phyloP scores from a whole-genome alignment of 2,888 invertebrate genomes.

The Boloria euphrosyne region DNA sequence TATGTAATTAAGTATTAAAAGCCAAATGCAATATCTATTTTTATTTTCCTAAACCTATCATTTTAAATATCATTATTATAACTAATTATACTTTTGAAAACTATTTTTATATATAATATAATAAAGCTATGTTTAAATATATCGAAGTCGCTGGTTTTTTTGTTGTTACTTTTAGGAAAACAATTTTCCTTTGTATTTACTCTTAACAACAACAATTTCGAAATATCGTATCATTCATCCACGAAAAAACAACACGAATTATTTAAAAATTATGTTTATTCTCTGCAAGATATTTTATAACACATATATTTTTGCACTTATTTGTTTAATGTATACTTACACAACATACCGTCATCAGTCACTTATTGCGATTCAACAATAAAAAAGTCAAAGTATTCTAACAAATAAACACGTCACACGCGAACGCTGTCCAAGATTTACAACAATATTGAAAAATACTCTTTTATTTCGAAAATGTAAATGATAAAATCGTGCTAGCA shows the following conservation, averaged over 20 bases:
- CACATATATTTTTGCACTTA: conserved; percentile 57
- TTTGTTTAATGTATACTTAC: conserved; percentile 47
- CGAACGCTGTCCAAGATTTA: conserved; percentile 26
- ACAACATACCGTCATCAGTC: conserved; percentile 49
- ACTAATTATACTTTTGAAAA: conserved; percentile 1
- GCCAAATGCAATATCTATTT: conserved; percentile 66
- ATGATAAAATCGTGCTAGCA: conserved; percentile 34
- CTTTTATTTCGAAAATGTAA: conserved; percentile 32
- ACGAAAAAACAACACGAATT: conserved; percentile 43
- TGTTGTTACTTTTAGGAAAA: background rate
- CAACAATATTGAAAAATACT: conserved; percentile 36
- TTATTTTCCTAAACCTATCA: conserved; percentile 29
- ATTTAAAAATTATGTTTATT: conserved; percentile 59
- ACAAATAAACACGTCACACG: conserved; percentile 25
- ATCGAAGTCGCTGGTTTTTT: conserved; percentile 7
- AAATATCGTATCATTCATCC: too few relatives aligned
- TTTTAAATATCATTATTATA: background rate
- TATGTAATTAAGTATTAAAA: conserved; percentile 82
- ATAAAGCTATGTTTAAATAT: conserved; percentile 16
- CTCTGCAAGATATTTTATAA: conserved; percentile 55
- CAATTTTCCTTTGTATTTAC: too few relatives aligned
- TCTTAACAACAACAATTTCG: too few relatives aligned
- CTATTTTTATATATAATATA: conserved; percentile 18
- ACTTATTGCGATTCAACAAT: conserved; percentile 42
- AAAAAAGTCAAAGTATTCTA: conserved; percentile 31